Conservation (phyloP, 1,140 invertebrate genomes). For the Drosophila nasuta region DNA sequence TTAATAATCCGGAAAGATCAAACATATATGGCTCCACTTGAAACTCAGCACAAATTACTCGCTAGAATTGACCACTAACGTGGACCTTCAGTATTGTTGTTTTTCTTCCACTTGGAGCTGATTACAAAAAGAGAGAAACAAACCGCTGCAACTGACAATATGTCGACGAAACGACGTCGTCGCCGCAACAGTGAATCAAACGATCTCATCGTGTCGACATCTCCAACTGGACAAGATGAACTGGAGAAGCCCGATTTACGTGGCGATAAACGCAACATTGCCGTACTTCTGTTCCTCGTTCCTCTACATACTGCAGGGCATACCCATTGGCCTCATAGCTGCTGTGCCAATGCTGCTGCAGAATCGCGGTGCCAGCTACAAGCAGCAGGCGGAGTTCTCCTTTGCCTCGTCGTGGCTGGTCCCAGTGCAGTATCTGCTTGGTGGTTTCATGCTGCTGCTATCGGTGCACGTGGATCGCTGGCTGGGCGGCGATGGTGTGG, state of each 20-base stretch:
- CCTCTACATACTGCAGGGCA: slow-evolving; percentile 97
- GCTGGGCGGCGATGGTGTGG: slow-evolving; percentile 88
- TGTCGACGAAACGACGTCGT: too few species aligned
- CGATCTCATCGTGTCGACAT: slow-evolving; percentile 4
- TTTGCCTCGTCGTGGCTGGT: slow-evolving; percentile 99
- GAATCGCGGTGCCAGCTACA: slow-evolving; percentile 95
- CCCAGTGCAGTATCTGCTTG: slow-evolving; percentile 93
- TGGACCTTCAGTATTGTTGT: slow-evolving; percentile 39
- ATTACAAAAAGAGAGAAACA: slow-evolving; percentile 15
- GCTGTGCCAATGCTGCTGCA: slow-evolving; percentile 98
- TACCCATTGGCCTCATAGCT: slow-evolving; percentile 97
- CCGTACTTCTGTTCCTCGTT: slow-evolving; percentile 95
- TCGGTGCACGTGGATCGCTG: slow-evolving; percentile 91
- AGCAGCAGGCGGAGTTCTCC: slow-evolving; percentile 98
- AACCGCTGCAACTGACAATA: slow-evolving; percentile 21
- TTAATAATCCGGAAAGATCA: background rate
- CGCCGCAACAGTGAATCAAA: slow-evolving; percentile 20
- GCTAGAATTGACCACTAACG: slow-evolving; percentile 37
- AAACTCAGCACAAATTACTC: background rate
- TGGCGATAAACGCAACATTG: slow-evolving; percentile 92
- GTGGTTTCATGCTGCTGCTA: slow-evolving; percentile 93
- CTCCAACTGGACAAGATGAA: slow-evolving; percentile 6
- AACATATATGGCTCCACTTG: background rate
- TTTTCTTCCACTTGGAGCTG: slow-evolving; percentile 11
- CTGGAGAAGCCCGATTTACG: slow-evolving; percentile 86